Evolutionary conservation across 2,888 invertebrate species (phyloP), one percentile per base, ranked within the genome.

Genomic region (Drosophila villosipedis): DNA sequence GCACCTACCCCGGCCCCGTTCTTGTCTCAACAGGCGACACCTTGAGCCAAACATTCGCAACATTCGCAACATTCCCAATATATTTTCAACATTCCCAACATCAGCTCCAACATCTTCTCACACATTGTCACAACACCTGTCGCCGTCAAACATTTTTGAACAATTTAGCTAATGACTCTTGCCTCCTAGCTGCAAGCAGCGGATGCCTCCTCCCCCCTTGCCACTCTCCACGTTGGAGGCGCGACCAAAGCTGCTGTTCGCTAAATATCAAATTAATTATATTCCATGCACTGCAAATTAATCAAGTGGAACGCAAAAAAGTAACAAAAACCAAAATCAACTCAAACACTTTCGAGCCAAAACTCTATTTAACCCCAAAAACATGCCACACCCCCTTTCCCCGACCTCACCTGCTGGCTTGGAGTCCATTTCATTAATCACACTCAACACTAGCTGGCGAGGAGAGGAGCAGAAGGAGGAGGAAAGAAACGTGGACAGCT

Each of bases 251-350:
- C 25, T 47, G 47, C 25, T 47, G 16, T 47, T 72, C 68, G 70
- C 81, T 74, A 86, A 84, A 89, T 89, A 80, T 73, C 76, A 89
- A 89, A 89, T 88, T 89, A 89, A 89, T 89, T 89, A 89, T 88
- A 85, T 89, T 79, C 72, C 85, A 84, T 89, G 88, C 87, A 88
- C 75, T 70, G 84, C 47, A 86, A 89, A 89, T 89, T 89, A 89
- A 89, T 89, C 89, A 89, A 85, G 81, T 78, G 86, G 61, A 62
- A 69, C 76, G 75, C 53, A 25, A 47, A 47, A 47, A 39, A 25
- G 1, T 4, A 25, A 25, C 61, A 64, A 39, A 73, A 67, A 73
- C 78, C 86, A 80, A 82, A 83, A 80, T 80, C 82, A 75, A 73
- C 80, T 78, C 47, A 47, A 47, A 84, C 81, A 82, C 76, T 82